Evolutionary conservation across 2,113 vertebrate genomes (phyloP).

Genomic region (Nipponia nippon): DNA sequence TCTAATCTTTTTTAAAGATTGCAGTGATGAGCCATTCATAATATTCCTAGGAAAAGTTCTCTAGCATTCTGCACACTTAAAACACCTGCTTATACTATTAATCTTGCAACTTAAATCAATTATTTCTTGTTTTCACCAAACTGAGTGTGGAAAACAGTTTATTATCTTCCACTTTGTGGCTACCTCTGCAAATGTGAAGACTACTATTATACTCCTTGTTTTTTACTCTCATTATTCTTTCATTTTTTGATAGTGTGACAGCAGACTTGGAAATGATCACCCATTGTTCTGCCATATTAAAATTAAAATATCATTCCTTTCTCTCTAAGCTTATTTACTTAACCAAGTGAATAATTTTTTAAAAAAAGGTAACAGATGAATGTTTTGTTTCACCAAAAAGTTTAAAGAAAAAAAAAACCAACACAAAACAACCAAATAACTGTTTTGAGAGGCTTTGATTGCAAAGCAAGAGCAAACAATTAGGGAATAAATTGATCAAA

Average conservation of each 20-base stretch:
- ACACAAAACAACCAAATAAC: no score
- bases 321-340: neutral
- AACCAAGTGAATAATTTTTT: neutral
- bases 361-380: neutral
- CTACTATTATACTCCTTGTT: accelerated
- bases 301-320: neutral
- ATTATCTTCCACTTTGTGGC: neutral
- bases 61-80: neutral
- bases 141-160: neutral
- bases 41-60: neutral
- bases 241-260: neutral
- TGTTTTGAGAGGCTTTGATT: neutral
- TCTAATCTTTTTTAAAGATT: neutral
- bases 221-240: neutral
- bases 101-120: neutral
- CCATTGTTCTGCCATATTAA: neutral
- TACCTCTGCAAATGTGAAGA: neutral
- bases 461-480: neutral
- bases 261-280: neutral
- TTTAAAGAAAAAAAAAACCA: neutral
- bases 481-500: neutral
- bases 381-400: neutral
- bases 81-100: neutral
- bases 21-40: neutral
- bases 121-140: neutral